A percentile compares a stretch with the other conserved stretches of the same genome.
These are phyloP conservation scores for Girardinichthys multiradiatus DNA, from an alignment of 2,113 vertebrate genomes.

Conservation along the genomic window DNA sequence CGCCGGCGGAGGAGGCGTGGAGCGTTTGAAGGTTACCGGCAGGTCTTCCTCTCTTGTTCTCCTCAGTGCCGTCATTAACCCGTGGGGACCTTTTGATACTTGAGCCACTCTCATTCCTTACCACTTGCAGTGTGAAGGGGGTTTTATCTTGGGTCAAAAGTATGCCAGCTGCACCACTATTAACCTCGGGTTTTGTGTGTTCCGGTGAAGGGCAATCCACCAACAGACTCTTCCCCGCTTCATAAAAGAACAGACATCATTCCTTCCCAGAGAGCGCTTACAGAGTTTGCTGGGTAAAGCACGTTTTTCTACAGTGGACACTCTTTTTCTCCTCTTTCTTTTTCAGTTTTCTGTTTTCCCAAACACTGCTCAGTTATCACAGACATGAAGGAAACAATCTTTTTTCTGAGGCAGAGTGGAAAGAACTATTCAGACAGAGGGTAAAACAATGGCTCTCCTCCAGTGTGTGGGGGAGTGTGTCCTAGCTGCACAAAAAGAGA, in stretches of 20 bases:
- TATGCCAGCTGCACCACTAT: conserved; percentile 69
- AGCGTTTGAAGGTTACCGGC: conserved; percentile 43
- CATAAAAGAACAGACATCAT: conserved; percentile 57
- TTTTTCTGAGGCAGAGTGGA: conserved; percentile 23
- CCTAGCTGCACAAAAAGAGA: conserved; percentile 44
- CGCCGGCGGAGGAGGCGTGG: conserved; percentile 29
- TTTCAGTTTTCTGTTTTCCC: conserved; percentile 41
- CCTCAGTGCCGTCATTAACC: conserved; percentile 62
- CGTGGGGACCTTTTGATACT: conserved; percentile 59
- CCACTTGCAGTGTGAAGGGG: conserved; percentile 70
- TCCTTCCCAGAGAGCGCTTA: conserved; percentile 59
- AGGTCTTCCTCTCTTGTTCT: conserved; percentile 52
- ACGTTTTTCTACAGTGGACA: conserved; percentile 58
- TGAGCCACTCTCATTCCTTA: conserved; percentile 40
- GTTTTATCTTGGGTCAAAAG: conserved; percentile 56
- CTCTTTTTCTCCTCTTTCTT: conserved; percentile 50
- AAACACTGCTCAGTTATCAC: conserved; percentile 29
- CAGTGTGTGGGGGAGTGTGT: conserved; percentile 43
- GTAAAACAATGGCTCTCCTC: conserved; percentile 34
- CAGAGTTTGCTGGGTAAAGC: conserved; percentile 60
- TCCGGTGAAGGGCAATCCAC: conserved; percentile 60
- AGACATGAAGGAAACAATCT: conserved; percentile 52
- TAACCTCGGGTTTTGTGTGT: conserved; percentile 66
- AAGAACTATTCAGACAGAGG: conserved; percentile 32
- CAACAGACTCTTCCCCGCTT: conserved; percentile 61